Conservation (phyloP, 2,113 vertebrate species). For the Thermophis baileyi region DNA sequence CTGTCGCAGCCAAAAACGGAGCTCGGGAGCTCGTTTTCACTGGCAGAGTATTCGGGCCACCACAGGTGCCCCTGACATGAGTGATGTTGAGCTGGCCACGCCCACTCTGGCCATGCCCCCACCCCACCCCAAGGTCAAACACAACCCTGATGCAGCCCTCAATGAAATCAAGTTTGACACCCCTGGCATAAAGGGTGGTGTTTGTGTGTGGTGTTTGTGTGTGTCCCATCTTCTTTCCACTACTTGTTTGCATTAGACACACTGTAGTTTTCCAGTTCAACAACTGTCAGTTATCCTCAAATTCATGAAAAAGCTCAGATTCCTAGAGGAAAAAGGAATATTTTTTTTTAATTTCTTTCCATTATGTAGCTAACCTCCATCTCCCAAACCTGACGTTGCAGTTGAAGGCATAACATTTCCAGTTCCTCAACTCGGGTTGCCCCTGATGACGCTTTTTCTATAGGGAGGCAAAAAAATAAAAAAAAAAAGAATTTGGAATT, state of each 20-base stretch:
- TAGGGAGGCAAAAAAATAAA: neutral
- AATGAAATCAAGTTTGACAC: too few species aligned
- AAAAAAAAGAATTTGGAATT: neutral
- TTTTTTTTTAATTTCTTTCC: neutral
- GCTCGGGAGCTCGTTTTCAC: too few species aligned
- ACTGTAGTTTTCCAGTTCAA: neutral
- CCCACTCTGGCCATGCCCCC: too few species aligned
- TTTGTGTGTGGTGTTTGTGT: neutral
- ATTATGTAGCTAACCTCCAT: slow-evolving; percentile 83
- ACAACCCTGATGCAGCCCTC: too few species aligned
- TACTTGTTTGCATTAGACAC: neutral
- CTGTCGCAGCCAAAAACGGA: too few species aligned
- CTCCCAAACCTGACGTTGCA: slow-evolving; percentile 81
- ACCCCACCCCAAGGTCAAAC: too few species aligned
- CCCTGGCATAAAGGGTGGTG: neutral
- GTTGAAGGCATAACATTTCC: slow-evolving; percentile 67
- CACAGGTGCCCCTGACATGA: too few species aligned
- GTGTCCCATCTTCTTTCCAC: neutral
- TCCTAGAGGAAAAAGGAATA: neutral
- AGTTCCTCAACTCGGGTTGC: slow-evolving; percentile 54
- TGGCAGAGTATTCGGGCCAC: too few species aligned
- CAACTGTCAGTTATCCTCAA: neutral
- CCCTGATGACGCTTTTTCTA: neutral
- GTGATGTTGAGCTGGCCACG: too few species aligned
- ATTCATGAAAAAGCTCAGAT: neutral